Base-by-base conservation (phyloP, 2,113 vertebrate species). In the Eolophus roseicapilla region DNA sequence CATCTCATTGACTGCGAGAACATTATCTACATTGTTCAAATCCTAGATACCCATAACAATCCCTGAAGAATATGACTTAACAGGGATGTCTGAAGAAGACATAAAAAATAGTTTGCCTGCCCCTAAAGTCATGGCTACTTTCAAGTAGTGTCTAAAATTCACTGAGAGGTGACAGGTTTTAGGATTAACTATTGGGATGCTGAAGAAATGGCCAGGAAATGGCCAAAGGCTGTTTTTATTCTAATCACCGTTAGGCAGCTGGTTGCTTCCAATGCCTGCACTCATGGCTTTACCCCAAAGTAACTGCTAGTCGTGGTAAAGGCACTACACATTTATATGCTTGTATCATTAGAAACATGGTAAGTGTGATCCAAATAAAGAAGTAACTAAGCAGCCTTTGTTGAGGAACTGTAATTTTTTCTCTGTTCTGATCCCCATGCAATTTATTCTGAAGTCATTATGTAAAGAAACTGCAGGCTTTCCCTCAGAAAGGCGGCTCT, bases 401-500 rank as follows among this genome's bases (percentile, higher is more conserved):
- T 71, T 0, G 2, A 44, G 60, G 73, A 96, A 29, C 73, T 79
- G 43, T 81, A 90, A 88, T 96, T 96, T 96, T 68, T 69, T 76
- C 25, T 94, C 73, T 94, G 64, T 90, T 92, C 86, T 91, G 77
- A 82, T 94, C 86, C 92, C 83, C 23, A 13, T 88, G 73, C 82
- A 75, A 86, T 84, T 92, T 91, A 81, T 81, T 94, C 77, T 82
- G 80, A 94, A 96, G 86, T 88, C 88, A 41, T 93, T 93, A 90
- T 90, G 83, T 94, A 93, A 93, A 94, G 95, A 93, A 84, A 75
- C 93, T 82, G 43, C 88, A 84, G 88, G 90, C 76, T 90, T 92
- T 86, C 80, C 2, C 0, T 82, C 92, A 76, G 90, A 80, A 93
- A 90, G 80, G 80, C 2, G 0, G 23, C 82, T 80, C 44, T 46